Evolutionary conservation across 2,113 vertebrate genomes (phyloP), one percentile per base, ranked within the genome.

Genomic region (Limanda limanda): DNA sequence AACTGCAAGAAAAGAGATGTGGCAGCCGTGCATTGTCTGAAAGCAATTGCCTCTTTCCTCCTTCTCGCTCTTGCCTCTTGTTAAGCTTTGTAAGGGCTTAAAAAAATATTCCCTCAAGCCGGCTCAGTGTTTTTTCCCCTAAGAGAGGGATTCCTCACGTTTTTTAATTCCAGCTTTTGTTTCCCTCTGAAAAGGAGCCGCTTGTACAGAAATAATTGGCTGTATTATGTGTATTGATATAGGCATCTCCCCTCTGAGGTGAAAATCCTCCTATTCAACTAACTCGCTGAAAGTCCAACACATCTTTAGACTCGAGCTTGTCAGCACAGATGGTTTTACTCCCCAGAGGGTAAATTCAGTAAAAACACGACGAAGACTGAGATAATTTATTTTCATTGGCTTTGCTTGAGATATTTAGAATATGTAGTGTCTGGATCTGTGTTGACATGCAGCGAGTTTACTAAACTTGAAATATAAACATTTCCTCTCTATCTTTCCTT

Each of bases 11-110:
- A 89, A 92, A 88, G 85, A 78, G 0, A 75, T 0, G 7, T 48
- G 83, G 89, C 83, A 94, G 83, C 35, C 15, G 3, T 1, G 84
- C 80, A 93, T 93, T 94, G 93, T 95, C 83, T 90, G 11, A 83
- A 55, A 89, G 88, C 18, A 93, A 93, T 93, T 93, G 89, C 91
- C 90, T 94, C 86, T 83, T 54, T 54, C 20, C 51, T 67, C 79
- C 88, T 89, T 92, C 78, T 76, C 69, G 79, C 85, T 87, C 90
- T 88, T 7, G 76, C 84, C 75, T 84, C 81, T 82, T 64, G 57
- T 93, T 91, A 62, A 86, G 91, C 86, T 86, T 80, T 57, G 20
- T 56, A 88, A 90, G 85, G 85, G 86, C 88, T 82, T 51, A 75
- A 91, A 89, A 91, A 54, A 10, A 54, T 2, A 93, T 84, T 94